Base-by-base conservation (phyloP, 2,888 invertebrate species). In the Drosophila peninsularis region DNA sequence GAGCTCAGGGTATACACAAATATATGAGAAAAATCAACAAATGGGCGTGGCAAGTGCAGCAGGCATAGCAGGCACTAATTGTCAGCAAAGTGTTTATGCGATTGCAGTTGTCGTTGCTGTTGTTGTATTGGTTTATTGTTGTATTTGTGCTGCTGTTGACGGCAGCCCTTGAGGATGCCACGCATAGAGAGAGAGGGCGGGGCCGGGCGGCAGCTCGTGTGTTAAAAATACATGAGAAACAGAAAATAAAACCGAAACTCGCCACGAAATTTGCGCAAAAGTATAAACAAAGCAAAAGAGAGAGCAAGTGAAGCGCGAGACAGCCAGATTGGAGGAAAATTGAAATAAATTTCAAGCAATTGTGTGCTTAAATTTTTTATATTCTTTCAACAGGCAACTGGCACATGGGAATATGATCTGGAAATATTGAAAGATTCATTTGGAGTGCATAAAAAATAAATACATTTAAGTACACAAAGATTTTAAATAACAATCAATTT, bases 191-290 rank as follows among this genome's bases (percentile, higher is more conserved):
- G 30, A 17, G 19, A 3, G 14, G 2, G 14, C n/a, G n/a, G n/a
- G n/a, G 11, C 27, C 19, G 32, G 36, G 55, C 24, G 37, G 57
- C 74, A 67, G 83, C 71, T 70, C 68, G 70, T 78, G 82, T 73
- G 66, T 78, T 87, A 84, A 82, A 87, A 84, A 88, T 88, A 88
- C 66, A 76, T 63, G 54, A 73, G 72, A 71, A 75, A 70, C 55
- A 17, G 47, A 66, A 67, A 63, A 49, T 34, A 49, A 63, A 49
- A 60, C 27, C 41, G 54, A 58, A 54, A 37, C 75, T 68, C 77
- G 50, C 60, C 37, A 71, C 42, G 73, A 87, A 87, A 69, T 73
- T 70, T 75, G 68, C 71, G 65, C 50, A 84, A 62, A 82, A 68
- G 69, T 67, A 71, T 78, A 78, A 80, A 72, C 75, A 75, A 78